Base-by-base conservation (phyloP, 2,888 invertebrate genomes). In the Melipona bicolor region DNA sequence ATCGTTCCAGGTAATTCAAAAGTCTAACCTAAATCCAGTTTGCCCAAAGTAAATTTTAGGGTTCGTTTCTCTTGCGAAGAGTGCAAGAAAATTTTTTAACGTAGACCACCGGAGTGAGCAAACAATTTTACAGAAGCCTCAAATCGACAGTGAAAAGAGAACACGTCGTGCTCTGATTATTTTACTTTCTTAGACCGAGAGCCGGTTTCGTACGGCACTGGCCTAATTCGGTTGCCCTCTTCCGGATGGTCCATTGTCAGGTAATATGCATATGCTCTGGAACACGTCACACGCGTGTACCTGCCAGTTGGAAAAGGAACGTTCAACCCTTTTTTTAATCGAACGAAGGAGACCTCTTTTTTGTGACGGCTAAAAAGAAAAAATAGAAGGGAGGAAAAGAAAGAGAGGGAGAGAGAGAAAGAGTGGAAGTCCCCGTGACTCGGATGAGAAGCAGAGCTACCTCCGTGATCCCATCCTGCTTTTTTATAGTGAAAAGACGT, bases 181-280 rank as follows among this genome's bases (percentile, higher is more conserved):
- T 71, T 17, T 19, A 15, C 9, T 49, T 13, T 3, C 24, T 0
- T 2, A 9, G 3, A 19, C 27, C 32, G 21, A 5, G 32, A 27
- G 27, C 72, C 61, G 64, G 50, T 78, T 75, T 82, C 43, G 19
- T 83, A 89, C 89, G 81, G 81, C 71, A 86, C 86, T 89, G 88
- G 65, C 52, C 79, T 72, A 82, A 88, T 85, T 85, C 88, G 50
- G 77, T 85, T 79, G 84, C 84, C 86, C 86, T 87, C 81, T 88
- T 87, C 82, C 83, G 84, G 81, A 83, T 88, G 89, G 88, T 61
- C 87, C 87, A 89, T 91, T 90, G 89, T 92, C 90, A 86, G 90
- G 88, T 91, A 91, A 92, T 91, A 91, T 93, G 92, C 92, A 93
- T 92, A 93, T 86, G 91, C 85, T 83, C 89, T 87, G 77, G 88